Percentiles rank a stretch among this genome's conserved stretches.
These are phyloP conservation scores for Enteromius paludinosus DNA, from an alignment of 2,797 vertebrate species.

Conservation along the genomic window DNA sequence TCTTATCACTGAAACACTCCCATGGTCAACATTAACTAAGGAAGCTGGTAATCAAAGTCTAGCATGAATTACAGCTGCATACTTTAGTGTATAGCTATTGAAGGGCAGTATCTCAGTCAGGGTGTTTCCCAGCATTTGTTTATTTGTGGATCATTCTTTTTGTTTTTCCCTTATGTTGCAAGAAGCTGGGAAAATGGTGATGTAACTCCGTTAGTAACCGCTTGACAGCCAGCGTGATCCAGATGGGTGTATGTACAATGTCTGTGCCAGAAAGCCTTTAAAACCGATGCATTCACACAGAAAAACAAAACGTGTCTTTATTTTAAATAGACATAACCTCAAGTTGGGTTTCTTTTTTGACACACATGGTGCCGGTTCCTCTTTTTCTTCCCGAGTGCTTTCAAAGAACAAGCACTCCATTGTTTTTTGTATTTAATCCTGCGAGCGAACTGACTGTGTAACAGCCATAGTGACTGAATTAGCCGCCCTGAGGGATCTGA, in stretches of 20 bases:
- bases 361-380: slow-evolving; percentile 17
- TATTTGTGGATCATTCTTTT: slow-evolving; percentile 20
- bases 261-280: slow-evolving; percentile 50
- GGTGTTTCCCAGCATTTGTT: slow-evolving; percentile 30
- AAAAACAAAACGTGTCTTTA: not conserved
- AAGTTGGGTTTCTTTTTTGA: slow-evolving; percentile 21
- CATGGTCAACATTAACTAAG: slow-evolving; percentile 69
- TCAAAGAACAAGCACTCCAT: slow-evolving; percentile 38
- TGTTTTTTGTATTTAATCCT: slow-evolving; percentile 38
- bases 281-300: not conserved
- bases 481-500: not conserved
- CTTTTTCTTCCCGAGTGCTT: slow-evolving; percentile 17
- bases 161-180: slow-evolving; percentile 8
- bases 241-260: slow-evolving; percentile 11
- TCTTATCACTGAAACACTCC: slow-evolving; percentile 35
- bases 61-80: not conserved
- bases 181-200: slow-evolving; percentile 40
- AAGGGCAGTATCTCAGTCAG: slow-evolving; percentile 54
- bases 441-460: slow-evolving; percentile 13
- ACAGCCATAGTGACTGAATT: slow-evolving; percentile 11
- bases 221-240: slow-evolving; percentile 21
- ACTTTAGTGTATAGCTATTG: slow-evolving; percentile 51
- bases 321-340: not conserved
- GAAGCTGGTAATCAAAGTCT: slow-evolving; percentile 68
- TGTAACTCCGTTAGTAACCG: slow-evolving; percentile 18